phyloP scores from a whole-genome alignment of 2,113 vertebrate genomes.

The Coryphaenoides rupestris region DNA sequence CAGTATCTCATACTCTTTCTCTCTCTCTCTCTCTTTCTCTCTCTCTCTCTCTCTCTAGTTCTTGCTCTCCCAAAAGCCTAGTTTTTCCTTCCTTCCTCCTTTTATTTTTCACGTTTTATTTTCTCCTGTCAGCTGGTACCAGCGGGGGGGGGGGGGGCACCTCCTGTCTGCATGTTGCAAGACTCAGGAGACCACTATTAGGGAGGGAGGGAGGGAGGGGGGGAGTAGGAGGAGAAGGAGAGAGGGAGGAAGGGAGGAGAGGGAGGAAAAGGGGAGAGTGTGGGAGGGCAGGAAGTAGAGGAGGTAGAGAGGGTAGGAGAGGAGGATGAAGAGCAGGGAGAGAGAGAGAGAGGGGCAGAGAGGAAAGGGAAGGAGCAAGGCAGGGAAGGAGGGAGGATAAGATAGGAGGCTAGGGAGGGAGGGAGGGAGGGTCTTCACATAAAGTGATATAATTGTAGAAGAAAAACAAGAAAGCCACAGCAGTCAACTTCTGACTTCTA shows the following conservation, averaged over 20 bases:
- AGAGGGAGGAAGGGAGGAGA: neutral
- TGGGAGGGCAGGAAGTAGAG: neutral
- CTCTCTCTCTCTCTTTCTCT: constrained; percentile 47
- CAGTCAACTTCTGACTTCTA: too few species aligned
- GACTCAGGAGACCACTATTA: constrained; percentile 27
- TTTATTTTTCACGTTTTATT: constrained; percentile 35
- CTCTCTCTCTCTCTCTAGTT: constrained; percentile 42
- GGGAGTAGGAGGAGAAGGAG: neutral
- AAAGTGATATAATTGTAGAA: too few species aligned
- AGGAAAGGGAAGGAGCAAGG: too few species aligned
- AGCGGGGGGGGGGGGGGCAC: constrained; percentile 42
- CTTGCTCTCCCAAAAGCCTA: constrained; percentile 55
- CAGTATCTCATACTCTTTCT: too few species aligned
- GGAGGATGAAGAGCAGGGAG: neutral
- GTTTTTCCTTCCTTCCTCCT: constrained; percentile 16
- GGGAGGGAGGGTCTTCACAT: too few species aligned
- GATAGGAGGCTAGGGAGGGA: too few species aligned
- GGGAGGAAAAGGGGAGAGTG: neutral
- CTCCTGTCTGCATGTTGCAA: constrained; percentile 13
- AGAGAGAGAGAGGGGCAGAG: too few species aligned
- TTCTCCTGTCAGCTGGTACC: constrained; percentile 48
- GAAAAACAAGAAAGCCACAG: too few species aligned
- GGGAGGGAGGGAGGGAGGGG: neutral
- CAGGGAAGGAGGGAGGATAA: neutral
- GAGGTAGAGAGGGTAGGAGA: too few species aligned